Conservation (phyloP, 1,140 invertebrate genomes). For the Leptinotarsa undecemlineata region DNA sequence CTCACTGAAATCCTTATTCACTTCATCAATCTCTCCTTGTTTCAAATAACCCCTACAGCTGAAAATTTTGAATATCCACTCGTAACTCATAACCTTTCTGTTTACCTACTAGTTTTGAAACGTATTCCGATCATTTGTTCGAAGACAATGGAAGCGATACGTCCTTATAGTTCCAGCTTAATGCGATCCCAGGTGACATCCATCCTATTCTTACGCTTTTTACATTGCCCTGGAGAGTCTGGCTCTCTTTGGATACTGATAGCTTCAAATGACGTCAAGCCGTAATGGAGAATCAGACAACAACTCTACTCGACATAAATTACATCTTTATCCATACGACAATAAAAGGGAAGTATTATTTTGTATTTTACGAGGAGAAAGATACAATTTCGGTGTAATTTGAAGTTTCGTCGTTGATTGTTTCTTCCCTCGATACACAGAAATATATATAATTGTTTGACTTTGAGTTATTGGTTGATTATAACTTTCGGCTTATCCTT, state of each 20-base stretch:
- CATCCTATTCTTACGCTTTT: slow-evolving; percentile 3
- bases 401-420: too few relatives aligned
- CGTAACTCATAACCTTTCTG: neutral
- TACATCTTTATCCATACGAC: too few relatives aligned
- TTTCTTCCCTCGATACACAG: too few relatives aligned
- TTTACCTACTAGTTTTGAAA: neutral
- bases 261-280: neutral
- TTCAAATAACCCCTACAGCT: too few relatives aligned
- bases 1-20: too few relatives aligned
- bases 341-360: too few relatives aligned
- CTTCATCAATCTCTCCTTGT: too few relatives aligned
- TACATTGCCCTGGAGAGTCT: slow-evolving; percentile 5
- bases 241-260: neutral
- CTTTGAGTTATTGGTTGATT: too few relatives aligned
- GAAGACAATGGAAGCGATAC: slow-evolving; percentile 1
- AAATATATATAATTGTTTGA: too few relatives aligned
- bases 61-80: neutral
- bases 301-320: neutral
- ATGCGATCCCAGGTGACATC: neutral
- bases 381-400: too few relatives aligned
- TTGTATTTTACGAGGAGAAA: too few relatives aligned
- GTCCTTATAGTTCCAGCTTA: neutral
- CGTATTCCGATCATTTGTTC: neutral
- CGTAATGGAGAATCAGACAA: slow-evolving; percentile 8
- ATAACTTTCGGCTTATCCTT: too few relatives aligned